Evolutionary conservation across 2,888 invertebrate species (phyloP), one percentile per base, ranked within the genome.

Genomic region (Thelaira solivaga): DNA sequence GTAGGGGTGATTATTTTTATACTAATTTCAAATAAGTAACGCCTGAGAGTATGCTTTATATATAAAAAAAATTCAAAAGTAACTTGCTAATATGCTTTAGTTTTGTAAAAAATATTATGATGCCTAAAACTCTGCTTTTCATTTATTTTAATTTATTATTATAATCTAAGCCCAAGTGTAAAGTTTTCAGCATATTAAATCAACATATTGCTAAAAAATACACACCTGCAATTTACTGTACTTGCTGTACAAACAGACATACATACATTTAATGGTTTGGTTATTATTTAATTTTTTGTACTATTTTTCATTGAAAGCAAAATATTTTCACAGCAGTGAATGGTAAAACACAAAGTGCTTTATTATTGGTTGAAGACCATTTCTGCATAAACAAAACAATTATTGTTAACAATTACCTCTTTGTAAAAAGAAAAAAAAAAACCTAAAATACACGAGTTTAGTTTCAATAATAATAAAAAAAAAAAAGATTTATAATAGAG

Each of bases 301-400:
- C n/a, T n/a, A n/a, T n/a, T n/a, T n/a, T 20, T 13, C 8, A 2
- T 51, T 51, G 51, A n/a, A 31, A 47, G n/a, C 45, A 69, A 47
- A 29, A 22, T 20, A 59, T 59, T 59, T 69, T 47, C 22, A 69
- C 22, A 47, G 49, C 39, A 69, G 49, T 69, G 2, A 34, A 4
- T 11, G 10, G 11, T 2, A 31, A 31, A 51, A 69, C 34, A 62
- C 61, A 43, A 41, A 49, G 26, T 11, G 43, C 18, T 51, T 51
- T 62, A 24, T 61, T 61, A 62, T 53, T 61, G 18, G 24, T 20
- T 34, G 16, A 13, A 34, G n/a, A 68, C 16, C 53, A 55, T 65
- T 61, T 62, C 43, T 73, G 67, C 72, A 71, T 73, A 77, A 68
- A 62, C 76, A 77, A 76, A 72, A 62, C 62, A 67, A 76, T 76